These are phyloP conservation scores for Echinops telfairi DNA, from an alignment of 2,113 vertebrate genomes.

Conservation along the genomic window DNA sequence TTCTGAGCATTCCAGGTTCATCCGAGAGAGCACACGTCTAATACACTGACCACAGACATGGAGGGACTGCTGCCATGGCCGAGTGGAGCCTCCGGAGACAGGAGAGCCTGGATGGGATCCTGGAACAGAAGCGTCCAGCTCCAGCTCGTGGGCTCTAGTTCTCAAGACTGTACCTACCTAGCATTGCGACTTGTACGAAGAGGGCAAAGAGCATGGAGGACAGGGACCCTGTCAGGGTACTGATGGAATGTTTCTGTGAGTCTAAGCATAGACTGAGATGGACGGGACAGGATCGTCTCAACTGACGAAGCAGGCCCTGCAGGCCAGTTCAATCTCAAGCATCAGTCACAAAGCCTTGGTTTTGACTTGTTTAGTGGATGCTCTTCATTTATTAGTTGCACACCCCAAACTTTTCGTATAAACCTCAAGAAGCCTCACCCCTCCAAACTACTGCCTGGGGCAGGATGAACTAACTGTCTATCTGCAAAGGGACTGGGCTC, in stretches of 20 bases:
- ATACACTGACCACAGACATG: conserved; percentile 11
- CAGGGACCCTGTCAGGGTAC: too few species aligned
- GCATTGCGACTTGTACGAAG: too few species aligned
- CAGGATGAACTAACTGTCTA: background rate
- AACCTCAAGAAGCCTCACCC: background rate
- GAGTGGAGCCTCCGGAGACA: background rate
- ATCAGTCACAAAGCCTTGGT: background rate
- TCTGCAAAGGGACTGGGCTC: background rate
- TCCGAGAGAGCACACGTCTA: background rate
- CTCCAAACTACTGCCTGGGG: background rate
- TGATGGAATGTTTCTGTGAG: conserved; percentile 33
- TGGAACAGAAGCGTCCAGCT: background rate
- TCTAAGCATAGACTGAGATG: background rate
- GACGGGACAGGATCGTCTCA: conserved; percentile 3
- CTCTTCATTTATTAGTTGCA: conserved; percentile 36
- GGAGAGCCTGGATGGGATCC: background rate
- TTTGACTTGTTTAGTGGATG: conserved; percentile 33
- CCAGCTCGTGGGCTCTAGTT: background rate
- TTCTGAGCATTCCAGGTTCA: background rate
- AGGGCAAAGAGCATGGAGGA: too few species aligned
- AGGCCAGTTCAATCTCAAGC: background rate
- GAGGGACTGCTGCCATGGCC: background rate
- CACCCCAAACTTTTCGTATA: conserved; percentile 3
- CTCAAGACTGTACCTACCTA: too few species aligned
- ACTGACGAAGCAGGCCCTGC: conserved; percentile 12